A percentile compares a stretch with the other conserved stretches of the same genome.
Evolutionary conservation across 92 coral and sea anemone species (phyloP).

Genomic region (Actinostola sp.): DNA sequence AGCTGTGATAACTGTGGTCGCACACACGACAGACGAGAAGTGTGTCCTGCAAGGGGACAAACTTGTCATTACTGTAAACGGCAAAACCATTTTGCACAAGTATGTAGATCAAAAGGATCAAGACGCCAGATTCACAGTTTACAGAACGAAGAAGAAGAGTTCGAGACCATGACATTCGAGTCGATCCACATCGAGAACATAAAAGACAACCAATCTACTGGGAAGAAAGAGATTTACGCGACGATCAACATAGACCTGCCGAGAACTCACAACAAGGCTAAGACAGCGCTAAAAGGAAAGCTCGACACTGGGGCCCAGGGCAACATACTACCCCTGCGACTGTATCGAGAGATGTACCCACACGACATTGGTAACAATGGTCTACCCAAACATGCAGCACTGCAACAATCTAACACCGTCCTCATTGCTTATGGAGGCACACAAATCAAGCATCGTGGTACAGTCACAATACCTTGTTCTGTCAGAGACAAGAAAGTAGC

Average conservation of each 20-base stretch:
- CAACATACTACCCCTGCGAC: slow-evolving; percentile 41
- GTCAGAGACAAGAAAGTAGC: slow-evolving; percentile 10
- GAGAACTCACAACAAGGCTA: slow-evolving; percentile 10
- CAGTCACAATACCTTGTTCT: slow-evolving; percentile 27
- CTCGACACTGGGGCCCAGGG: slow-evolving; percentile 57
- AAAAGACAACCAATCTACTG: slow-evolving; percentile 4
- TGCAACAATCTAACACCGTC: slow-evolving; percentile 21
- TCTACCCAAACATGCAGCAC: slow-evolving; percentile 14
- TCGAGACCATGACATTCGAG: slow-evolving; percentile 39
- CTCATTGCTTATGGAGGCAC: slow-evolving; percentile 57
- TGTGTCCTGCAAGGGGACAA: too few relatives aligned
- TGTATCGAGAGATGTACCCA: too few relatives aligned
- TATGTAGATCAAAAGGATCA: slow-evolving; percentile 16
- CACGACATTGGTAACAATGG: slow-evolving; percentile 27
- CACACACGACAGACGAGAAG: too few relatives aligned
- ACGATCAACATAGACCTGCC: slow-evolving; percentile 39
- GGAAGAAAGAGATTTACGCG: slow-evolving; percentile 43
- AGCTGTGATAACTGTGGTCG: too few relatives aligned
- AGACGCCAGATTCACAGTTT: slow-evolving; percentile 28
- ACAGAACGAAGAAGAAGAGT: slow-evolving; percentile 17
- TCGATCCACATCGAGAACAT: slow-evolving; percentile 35
- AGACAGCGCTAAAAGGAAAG: slow-evolving; percentile 28
- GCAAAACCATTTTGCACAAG: slow-evolving; percentile 19
- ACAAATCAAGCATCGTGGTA: slow-evolving; percentile 43
- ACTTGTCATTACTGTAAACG: too few relatives aligned